phyloP scores from a whole-genome alignment of 2,888 invertebrate species.

The Trichopoda pennipes region DNA sequence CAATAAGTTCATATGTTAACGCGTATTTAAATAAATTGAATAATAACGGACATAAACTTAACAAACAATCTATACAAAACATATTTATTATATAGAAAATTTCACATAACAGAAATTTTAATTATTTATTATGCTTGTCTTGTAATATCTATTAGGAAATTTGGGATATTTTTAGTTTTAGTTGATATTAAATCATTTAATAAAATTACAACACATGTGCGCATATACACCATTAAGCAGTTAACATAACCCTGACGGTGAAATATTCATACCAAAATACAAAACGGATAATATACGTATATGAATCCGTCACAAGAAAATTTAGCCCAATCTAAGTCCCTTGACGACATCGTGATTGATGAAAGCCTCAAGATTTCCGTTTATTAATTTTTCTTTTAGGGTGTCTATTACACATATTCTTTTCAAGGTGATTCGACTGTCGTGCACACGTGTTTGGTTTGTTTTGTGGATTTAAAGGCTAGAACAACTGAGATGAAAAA shows the following conservation, averaged over 20 bases:
- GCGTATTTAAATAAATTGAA: background rate
- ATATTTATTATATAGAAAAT: slow-evolving; percentile 28
- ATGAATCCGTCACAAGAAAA: too few relatives aligned
- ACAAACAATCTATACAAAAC: slow-evolving; percentile 51
- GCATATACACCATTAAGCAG: background rate
- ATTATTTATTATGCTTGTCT: background rate
- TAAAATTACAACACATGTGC: background rate
- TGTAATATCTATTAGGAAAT: background rate
- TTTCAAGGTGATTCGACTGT: too few relatives aligned
- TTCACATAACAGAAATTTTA: slow-evolving; percentile 15
- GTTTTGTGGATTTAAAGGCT: too few relatives aligned
- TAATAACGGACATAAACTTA: slow-evolving; percentile 36
- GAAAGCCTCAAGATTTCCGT: too few relatives aligned
- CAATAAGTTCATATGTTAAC: too few relatives aligned
- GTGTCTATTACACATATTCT: too few relatives aligned
- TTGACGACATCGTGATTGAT: too few relatives aligned
- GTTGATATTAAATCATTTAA: background rate
- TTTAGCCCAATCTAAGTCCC: too few relatives aligned
- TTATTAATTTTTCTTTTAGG: too few relatives aligned
- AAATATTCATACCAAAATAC: background rate
- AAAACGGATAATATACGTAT: too few relatives aligned
- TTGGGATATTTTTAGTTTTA: background rate
- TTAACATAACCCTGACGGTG: background rate
- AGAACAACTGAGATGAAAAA: too few relatives aligned
- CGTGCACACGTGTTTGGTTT: too few relatives aligned